These are phyloP conservation scores for Drosophila nebulosa DNA, from an alignment of 1,140 invertebrate genomes.

Conservation along the genomic window DNA sequence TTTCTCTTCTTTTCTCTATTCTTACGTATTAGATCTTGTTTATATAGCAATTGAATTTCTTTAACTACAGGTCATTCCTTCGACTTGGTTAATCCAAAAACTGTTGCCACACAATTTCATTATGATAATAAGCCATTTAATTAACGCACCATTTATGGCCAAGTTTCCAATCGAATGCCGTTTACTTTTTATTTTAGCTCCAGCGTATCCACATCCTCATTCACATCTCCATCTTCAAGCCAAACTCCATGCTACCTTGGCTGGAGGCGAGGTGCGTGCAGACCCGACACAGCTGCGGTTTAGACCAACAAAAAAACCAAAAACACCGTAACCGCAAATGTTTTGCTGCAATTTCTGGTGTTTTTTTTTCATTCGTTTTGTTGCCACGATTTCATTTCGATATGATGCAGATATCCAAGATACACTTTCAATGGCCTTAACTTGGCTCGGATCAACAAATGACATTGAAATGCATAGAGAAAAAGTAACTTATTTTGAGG, in stretches of 20 bases:
- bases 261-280: conserved; percentile 44
- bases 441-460: conserved; percentile 45
- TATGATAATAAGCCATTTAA: conserved; percentile 61
- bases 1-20: no score
- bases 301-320: conserved; percentile 34
- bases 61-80: conserved; percentile 1
- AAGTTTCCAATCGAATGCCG: conserved; percentile 33
- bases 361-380: conserved; percentile 38
- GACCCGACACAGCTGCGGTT: conserved; percentile 54
- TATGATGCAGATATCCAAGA: conserved; percentile 36
- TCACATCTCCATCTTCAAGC: conserved; percentile 34
- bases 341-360: conserved; percentile 43
- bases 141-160: conserved; percentile 62
- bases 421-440: conserved; percentile 40
- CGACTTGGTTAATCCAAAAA: background rate
- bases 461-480: conserved; percentile 49
- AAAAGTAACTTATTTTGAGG: conserved; percentile 14
- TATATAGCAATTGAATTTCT: no score
- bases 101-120: conserved; percentile 34
- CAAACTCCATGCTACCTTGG: conserved; percentile 6
- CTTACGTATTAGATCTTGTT: no score
- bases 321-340: conserved; percentile 61
- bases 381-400: conserved; percentile 40
- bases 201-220: conserved; percentile 1
- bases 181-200: conserved; percentile 19